A percentile compares a stretch with the other conserved stretches of the same genome.
Conservation (phyloP, 1,140 invertebrate genomes). For the Papilio xuthus region DNA sequence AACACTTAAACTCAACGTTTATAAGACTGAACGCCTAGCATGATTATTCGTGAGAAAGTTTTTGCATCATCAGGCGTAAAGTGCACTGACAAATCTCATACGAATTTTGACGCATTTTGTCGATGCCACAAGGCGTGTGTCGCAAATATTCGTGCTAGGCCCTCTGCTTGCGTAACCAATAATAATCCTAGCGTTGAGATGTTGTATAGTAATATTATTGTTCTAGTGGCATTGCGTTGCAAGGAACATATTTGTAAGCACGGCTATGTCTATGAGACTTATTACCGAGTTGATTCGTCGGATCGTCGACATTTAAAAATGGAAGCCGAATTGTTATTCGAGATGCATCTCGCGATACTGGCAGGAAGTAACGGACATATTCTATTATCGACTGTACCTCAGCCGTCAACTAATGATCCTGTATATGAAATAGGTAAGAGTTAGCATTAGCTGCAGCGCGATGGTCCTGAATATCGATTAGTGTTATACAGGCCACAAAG, state of each 20-base stretch:
- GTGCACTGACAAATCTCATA: no score
- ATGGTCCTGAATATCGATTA: neutral
- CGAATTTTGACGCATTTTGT: no score
- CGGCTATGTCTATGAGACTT: slow-evolving; percentile 80
- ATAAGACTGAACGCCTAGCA: no score
- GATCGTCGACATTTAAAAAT: slow-evolving; percentile 47
- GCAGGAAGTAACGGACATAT: slow-evolving; percentile 84
- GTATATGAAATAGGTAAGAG: slow-evolving; percentile 83
- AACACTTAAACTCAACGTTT: no score
- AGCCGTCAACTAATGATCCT: slow-evolving; percentile 68
- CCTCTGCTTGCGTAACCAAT: no score
- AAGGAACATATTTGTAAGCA: slow-evolving; percentile 75
- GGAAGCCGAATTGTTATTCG: slow-evolving; percentile 65
- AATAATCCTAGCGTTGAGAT: no score
- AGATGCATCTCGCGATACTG: slow-evolving; percentile 83
- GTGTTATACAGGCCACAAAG: no score
- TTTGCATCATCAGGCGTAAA: no score
- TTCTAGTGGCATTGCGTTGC: slow-evolving; percentile 73
- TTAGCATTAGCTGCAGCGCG: neutral
- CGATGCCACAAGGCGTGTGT: no score
- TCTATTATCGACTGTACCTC: slow-evolving; percentile 75
- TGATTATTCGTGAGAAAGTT: no score
- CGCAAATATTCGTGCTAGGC: no score
- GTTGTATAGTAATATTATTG: neutral
- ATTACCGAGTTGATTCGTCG: slow-evolving; percentile 65